Base-by-base conservation (phyloP, 1,140 invertebrate genomes). In the Danaus plexippus region DNA sequence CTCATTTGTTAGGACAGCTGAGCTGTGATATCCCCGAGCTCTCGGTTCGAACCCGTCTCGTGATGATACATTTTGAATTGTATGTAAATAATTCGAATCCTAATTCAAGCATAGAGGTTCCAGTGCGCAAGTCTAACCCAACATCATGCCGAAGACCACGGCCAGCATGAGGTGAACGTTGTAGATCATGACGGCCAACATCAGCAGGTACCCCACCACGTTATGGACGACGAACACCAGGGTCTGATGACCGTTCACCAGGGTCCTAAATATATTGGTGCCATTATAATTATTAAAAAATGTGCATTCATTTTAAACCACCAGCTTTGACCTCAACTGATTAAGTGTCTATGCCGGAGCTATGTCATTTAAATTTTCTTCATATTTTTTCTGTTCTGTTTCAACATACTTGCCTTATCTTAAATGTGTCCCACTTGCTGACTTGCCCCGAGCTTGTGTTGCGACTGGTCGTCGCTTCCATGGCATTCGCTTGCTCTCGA, bases 181-280 rank as follows among this genome's bases (percentile, higher is more conserved):
- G 86, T 94, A 97, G 1, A 94, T 90, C 96, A 97, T 97, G 57
- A 96, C 93, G 44, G 92, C 90, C 66, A 97, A 84, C 96, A 97
- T 97, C n/a, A 97, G 88, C 46, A 95, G 86, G 81, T 97, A 97
- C 57, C 92, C 92, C 48, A 96, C 82, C 15, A 73, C 69, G 54
- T 88, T 89, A 65, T 90, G 90, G 58, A 83, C 52, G 52, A 85
- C 58, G 70, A 85, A 88, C 57, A 87, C 64, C 11, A 66, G 22
- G 9, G 85, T 77, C 61, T 84, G 85, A 54, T 80, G 73, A 1
- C 57, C 47, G 53, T 78, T 81, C 55, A 82, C 75, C 51, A 78
- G 55, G 22, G 75, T 64, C 11, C 82, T 83, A 57, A 2, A 60
- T 32, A 32, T 6, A 32, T 5, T 32, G 22, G 22, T 3, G 22